Evolutionary conservation across 2,888 invertebrate species (phyloP).

Genomic region (Tetranychus truncatus): DNA sequence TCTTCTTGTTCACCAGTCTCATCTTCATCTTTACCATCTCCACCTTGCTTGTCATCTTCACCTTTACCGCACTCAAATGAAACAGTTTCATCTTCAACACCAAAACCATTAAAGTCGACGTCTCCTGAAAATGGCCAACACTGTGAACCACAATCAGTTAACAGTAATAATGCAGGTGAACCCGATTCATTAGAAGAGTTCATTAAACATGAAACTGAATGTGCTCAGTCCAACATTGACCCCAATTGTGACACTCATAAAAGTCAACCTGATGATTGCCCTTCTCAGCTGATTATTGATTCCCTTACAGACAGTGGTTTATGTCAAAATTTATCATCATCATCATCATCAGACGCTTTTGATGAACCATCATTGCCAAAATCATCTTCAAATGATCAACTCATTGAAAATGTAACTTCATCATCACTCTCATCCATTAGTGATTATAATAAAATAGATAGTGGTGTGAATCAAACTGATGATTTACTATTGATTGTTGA

Average conservation of each 20-base stretch:
- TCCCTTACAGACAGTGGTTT: neutral
- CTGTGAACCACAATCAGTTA: neutral
- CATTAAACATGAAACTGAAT: conserved; percentile 13
- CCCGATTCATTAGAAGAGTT: conserved; percentile 13
- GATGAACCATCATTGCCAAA: neutral
- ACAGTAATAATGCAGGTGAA: neutral
- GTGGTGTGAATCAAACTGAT: neutral
- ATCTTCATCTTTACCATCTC: neutral
- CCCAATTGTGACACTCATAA: neutral
- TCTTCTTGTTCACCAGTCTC: neutral
- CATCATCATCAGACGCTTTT: conserved; percentile 3
- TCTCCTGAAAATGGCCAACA: neutral
- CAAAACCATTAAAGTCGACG: neutral
- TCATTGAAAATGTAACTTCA: neutral
- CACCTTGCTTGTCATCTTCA: neutral
- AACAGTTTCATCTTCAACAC: neutral
- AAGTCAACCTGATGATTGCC: neutral
- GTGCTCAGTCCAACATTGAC: neutral
- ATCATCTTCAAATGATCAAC: neutral
- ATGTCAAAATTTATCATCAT: neutral
- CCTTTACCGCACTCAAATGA: neutral
- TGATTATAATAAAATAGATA: neutral
- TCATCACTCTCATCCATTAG: neutral
- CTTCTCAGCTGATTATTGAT: neutral
- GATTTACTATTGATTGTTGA: neutral